phyloP scores from a whole-genome alignment of 2,797 vertebrate genomes.

The Manis pentadactyla region DNA sequence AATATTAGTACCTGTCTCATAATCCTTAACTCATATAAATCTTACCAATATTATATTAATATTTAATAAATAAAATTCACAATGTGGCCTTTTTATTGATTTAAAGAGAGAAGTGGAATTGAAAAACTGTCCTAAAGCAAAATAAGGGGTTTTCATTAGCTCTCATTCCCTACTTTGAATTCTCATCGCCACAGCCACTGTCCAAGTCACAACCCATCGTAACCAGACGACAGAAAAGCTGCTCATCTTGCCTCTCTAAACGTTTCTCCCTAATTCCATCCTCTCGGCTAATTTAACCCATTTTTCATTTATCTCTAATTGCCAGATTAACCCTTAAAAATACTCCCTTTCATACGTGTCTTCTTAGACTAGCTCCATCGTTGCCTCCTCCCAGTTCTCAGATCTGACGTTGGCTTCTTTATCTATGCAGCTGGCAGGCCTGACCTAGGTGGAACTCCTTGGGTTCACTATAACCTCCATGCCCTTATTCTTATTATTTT shows the following conservation, averaged over 20 bases:
- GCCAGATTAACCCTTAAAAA: not conserved
- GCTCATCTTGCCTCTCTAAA: not conserved
- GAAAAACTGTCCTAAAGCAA: not conserved
- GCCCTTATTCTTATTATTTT: not conserved
- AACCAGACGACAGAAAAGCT: not conserved
- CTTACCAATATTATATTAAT: not conserved
- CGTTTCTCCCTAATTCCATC: not conserved
- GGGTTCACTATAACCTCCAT: not conserved
- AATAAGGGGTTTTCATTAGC: not conserved
- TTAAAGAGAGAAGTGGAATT: constrained; percentile 36
- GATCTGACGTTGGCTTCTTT: fast-evolving
- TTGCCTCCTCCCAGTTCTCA: not conserved
- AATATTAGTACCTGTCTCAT: not conserved
- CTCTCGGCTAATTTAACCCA: not conserved
- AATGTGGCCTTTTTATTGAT: not conserved
- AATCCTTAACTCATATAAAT: not conserved
- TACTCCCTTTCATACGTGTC: not conserved
- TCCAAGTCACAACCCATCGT: not conserved
- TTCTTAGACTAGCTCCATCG: fast-evolving
- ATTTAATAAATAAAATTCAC: constrained; percentile 13
- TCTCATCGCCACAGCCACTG: not conserved
- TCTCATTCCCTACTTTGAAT: not conserved
- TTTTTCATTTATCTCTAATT: not conserved
- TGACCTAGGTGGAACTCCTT: not conserved
- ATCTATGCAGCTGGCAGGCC: not conserved